These are phyloP conservation scores for Eucera pruinosa DNA, from an alignment of 2,888 invertebrate species.

Conservation along the genomic window DNA sequence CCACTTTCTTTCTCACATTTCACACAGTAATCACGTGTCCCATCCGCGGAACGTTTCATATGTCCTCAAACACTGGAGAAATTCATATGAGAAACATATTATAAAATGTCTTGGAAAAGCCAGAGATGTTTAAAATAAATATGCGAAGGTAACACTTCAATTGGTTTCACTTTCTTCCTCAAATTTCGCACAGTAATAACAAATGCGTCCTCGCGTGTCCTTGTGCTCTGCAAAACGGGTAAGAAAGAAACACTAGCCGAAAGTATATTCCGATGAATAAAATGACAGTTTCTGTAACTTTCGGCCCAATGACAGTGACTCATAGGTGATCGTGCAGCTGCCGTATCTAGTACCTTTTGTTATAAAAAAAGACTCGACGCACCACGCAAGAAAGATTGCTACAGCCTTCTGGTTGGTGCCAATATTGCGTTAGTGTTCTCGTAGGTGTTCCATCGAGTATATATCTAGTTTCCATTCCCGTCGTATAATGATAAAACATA, in stretches of 20 bases:
- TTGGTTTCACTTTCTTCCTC: too few relatives aligned
- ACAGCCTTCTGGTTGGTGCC: constrained; percentile 63
- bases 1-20: too few relatives aligned
- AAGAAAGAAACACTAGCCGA: not conserved
- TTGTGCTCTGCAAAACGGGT: not conserved
- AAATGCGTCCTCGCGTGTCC: too few relatives aligned
- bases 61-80: too few relatives aligned
- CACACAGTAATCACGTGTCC: too few relatives aligned
- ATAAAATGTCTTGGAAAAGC: too few relatives aligned
- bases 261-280: not conserved
- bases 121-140: too few relatives aligned
- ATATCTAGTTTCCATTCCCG: constrained; percentile 45
- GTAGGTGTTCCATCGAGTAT: constrained; percentile 59
- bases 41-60: too few relatives aligned
- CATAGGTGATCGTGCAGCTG: constrained; percentile 35
- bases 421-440: constrained; percentile 49
- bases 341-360: constrained; percentile 65
- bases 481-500: constrained; percentile 46
- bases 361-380: constrained; percentile 69
- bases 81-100: too few relatives aligned
- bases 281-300: constrained; percentile 28
- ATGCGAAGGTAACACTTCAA: too few relatives aligned
- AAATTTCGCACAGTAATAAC: too few relatives aligned
- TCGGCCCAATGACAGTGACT: constrained; percentile 56
- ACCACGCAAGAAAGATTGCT: constrained; percentile 67